A percentile compares a stretch with the other conserved stretches of the same genome.
Conservation (phyloP, 2,113 vertebrate species). For the Macquaria australasica region DNA sequence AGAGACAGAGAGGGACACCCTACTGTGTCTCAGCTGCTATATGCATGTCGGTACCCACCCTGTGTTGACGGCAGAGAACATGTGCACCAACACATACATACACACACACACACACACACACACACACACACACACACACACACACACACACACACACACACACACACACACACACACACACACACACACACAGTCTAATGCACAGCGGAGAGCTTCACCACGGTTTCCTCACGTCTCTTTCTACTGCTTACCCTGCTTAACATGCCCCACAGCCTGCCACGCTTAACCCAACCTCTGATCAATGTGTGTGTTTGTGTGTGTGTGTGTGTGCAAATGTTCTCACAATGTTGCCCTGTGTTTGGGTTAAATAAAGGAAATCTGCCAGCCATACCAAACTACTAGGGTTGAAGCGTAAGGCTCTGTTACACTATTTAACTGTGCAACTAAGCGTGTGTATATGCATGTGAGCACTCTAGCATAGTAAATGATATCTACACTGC, state of each 20-base stretch:
- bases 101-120: constrained; percentile 14
- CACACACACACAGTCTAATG: constrained; percentile 2
- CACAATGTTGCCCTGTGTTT: constrained; percentile 77
- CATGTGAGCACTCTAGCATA: constrained; percentile 60
- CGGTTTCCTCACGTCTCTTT: constrained; percentile 61
- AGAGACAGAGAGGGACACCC: constrained; percentile 24
- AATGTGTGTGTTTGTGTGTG: constrained; percentile 61
- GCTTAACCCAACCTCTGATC: constrained; percentile 83
- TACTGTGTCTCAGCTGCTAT: constrained; percentile 47
- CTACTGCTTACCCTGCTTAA: constrained; percentile 74
- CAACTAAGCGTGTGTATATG: constrained; percentile 72
- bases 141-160: constrained; percentile 9
- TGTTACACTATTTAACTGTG: constrained; percentile 77
- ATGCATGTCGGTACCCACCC: constrained; percentile 24
- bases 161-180: constrained; percentile 14
- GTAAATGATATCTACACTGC: constrained; percentile 67
- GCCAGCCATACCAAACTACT: constrained; percentile 79
- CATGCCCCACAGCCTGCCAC: constrained; percentile 73
- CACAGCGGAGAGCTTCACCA: constrained; percentile 49
- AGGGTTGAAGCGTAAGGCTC: constrained; percentile 66
- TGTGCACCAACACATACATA: constrained; percentile 7
- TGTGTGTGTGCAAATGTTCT: constrained; percentile 69
- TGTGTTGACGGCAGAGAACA: constrained; percentile 30
- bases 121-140: not conserved
- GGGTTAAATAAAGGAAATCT: constrained; percentile 85